A percentile compares a stretch with the other conserved stretches of the same genome.
phyloP scores from a whole-genome alignment of 2,888 invertebrate species.

The Plusia festucae region DNA sequence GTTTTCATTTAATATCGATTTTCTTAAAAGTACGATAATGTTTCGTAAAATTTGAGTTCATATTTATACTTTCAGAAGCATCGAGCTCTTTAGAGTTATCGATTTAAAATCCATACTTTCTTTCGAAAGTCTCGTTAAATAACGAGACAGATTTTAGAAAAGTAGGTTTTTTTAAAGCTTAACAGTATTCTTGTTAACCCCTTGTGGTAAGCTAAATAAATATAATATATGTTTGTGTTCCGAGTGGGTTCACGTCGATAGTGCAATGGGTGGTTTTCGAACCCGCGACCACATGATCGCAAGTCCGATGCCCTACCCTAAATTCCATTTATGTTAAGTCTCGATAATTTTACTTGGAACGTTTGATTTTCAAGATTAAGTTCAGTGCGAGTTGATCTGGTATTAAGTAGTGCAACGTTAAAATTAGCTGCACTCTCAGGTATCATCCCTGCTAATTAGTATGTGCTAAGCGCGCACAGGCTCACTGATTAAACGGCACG shows the following conservation, averaged over 20 bases:
- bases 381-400: slow-evolving; percentile 29
- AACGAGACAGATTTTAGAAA: too few species aligned
- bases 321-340: too few species aligned
- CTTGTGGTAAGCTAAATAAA: too few species aligned
- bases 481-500: slow-evolving; percentile 34
- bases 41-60: background rate
- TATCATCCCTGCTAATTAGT: slow-evolving; percentile 56
- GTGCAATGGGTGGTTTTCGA: too few species aligned
- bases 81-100: background rate
- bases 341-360: background rate
- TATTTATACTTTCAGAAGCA: background rate
- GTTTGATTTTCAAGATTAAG: slow-evolving; percentile 17
- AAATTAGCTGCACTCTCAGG: slow-evolving; percentile 51
- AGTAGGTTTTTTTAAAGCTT: too few species aligned
- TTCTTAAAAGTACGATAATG: background rate
- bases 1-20: background rate
- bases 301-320: too few species aligned
- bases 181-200: too few species aligned
- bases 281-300: too few species aligned
- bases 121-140: too few species aligned
- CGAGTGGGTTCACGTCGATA: too few species aligned
- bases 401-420: slow-evolving; percentile 37
- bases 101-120: too few species aligned
- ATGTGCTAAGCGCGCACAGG: slow-evolving; percentile 53
- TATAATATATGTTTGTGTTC: too few species aligned